These are phyloP conservation scores for Octodon degus DNA, from an alignment of 2,113 vertebrate genomes.

Conservation along the genomic window DNA sequence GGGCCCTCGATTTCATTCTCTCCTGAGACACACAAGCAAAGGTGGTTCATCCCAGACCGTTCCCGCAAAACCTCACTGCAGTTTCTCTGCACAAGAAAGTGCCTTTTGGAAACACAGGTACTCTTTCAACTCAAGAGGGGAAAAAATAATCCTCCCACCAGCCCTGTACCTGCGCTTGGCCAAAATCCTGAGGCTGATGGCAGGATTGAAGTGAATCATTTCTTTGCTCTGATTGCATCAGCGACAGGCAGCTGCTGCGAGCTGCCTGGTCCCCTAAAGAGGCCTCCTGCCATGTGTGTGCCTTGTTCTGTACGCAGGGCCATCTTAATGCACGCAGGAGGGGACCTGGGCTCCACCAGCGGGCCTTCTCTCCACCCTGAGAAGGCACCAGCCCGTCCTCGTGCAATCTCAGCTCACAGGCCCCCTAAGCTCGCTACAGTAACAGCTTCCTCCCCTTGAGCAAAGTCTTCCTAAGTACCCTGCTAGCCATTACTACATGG, in stretches of 20 bases:
- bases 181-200: constrained; percentile 52
- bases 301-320: background rate
- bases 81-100: constrained; percentile 62
- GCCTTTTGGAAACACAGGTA: constrained; percentile 73
- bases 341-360: background rate
- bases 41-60: constrained; percentile 17
- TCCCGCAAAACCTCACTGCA: constrained; percentile 56
- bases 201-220: constrained; percentile 64
- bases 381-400: rapidly evolving
- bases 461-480: background rate
- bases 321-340: background rate
- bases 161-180: constrained; percentile 69
- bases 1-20: constrained; percentile 65
- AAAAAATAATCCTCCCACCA: constrained; percentile 60
- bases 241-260: background rate
- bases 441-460: background rate
- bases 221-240: constrained; percentile 68
- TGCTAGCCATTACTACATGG: background rate
- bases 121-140: constrained; percentile 73
- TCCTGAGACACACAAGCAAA: constrained; percentile 65
- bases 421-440: background rate
- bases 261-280: background rate
- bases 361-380: background rate
- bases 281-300: background rate
- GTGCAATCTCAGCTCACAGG: background rate